These are phyloP conservation scores for Acronicta aceris DNA, from an alignment of 2,888 invertebrate genomes.

Conservation along the genomic window DNA sequence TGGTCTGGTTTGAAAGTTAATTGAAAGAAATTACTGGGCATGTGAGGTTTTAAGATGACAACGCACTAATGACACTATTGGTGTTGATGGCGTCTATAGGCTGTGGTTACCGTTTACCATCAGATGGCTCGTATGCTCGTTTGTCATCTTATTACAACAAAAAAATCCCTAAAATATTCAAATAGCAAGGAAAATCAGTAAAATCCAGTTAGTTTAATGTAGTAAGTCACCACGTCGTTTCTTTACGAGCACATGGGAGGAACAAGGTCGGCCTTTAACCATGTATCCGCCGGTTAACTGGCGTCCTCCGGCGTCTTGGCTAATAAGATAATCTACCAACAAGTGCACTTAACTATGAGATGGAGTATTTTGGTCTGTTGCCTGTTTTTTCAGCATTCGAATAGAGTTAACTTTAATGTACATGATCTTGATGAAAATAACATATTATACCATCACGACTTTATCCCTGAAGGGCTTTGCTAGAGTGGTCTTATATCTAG, in stretches of 20 bases:
- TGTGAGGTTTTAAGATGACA: no score
- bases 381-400: conserved; percentile 5
- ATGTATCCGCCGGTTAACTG: conserved; percentile 59
- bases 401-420: neutral
- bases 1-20: no score
- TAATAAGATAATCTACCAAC: conserved; percentile 54
- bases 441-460: no score
- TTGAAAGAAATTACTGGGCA: no score
- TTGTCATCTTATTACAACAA: no score
- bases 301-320: conserved; percentile 51
- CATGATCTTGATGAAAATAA: neutral
- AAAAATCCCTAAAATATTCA: no score
- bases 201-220: conserved; percentile 20
- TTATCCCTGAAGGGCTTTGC: no score
- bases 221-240: conserved; percentile 1
- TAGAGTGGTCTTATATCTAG: no score
- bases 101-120: neutral
- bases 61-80: no score
- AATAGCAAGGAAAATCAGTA: conserved; percentile 13
- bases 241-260: conserved; percentile 35
- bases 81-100: no score
- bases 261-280: conserved; percentile 53
- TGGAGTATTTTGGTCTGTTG: conserved; percentile 16
- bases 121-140: neutral
- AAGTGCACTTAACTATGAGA: conserved; percentile 29